Evolutionary conservation across 2,888 invertebrate species (phyloP), one percentile per base, ranked within the genome.

Genomic region (Metalampra italica): DNA sequence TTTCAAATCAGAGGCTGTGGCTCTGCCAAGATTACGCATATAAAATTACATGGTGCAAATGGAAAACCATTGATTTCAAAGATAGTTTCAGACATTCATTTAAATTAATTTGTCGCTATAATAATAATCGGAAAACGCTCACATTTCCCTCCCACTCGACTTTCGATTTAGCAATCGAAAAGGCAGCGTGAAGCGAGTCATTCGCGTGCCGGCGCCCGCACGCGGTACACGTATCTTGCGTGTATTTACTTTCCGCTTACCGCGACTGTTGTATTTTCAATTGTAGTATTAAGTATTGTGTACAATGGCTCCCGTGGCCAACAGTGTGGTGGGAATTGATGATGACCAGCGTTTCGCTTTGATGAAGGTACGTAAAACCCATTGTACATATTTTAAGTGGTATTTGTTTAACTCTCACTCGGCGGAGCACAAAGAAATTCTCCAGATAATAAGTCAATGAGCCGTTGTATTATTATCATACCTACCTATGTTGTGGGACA

Each of bases 331-430:
- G 50, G 91, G 91, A 47, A 87, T 94, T 54, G 93, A 93, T 45
- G 95, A 95, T 75, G 93, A 94, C 65, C 93, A 95, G 68, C 91
- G 92, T 59, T 94, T 95, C 69, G 92, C 93, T 12, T 83, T 95
- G 54, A 94, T 94, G 93, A 95, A 94, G 93, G 95, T 95, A 90
- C 49, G 71, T 36, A 66, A 15, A 11, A 43, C 7, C 4, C 12
- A n/a, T 38, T 22, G 22, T 22, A 22, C 5, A 22, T 22, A n/a
- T 22, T 22, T 22, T 22, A 22, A 22, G 22, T 3, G 22, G 5
- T 3, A 22, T 3, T 5, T 22, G 5, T 22, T 22, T 22, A 22
- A 22, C 22, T 22, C 22, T 22, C 22, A 22, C 22, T 22, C 5
- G 22, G 22, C 22, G 22, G 22, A 22, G 5, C 5, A 22, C 3